These are phyloP conservation scores for Columbina picui DNA, from an alignment of 2,113 vertebrate species.

Conservation along the genomic window DNA sequence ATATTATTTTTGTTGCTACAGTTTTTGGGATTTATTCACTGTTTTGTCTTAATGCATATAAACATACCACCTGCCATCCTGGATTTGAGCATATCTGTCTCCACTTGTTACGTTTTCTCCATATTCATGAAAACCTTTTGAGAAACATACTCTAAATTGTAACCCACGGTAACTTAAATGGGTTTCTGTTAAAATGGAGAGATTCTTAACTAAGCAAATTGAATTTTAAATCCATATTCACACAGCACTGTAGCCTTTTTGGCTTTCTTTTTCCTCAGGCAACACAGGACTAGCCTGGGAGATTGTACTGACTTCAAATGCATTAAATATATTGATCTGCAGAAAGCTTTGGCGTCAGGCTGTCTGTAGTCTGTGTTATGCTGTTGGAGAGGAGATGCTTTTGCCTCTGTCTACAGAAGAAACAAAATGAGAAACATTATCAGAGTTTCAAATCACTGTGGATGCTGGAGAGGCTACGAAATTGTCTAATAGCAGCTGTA, in stretches of 20 bases:
- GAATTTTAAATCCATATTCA: background rate
- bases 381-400: constrained; percentile 34
- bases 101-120: background rate
- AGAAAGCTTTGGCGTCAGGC: constrained; percentile 58
- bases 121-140: background rate
- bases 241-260: background rate
- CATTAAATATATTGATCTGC: constrained; percentile 66
- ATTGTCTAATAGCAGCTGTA: background rate
- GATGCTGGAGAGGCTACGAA: background rate
- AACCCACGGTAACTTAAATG: background rate
- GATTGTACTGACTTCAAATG: constrained; percentile 48
- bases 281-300: background rate
- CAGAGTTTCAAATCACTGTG: constrained; percentile 1
- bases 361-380: constrained; percentile 48
- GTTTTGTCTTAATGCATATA: background rate
- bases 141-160: background rate
- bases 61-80: background rate
- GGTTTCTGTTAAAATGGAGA: background rate
- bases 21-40: background rate
- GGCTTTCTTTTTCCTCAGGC: background rate
- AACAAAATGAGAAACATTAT: constrained; percentile 17
- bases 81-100: background rate
- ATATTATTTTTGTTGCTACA: background rate
- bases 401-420: constrained; percentile 15
- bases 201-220: background rate